These are phyloP conservation scores for Campoplex capitator DNA, from an alignment of 2,888 invertebrate species.

Conservation along the genomic window DNA sequence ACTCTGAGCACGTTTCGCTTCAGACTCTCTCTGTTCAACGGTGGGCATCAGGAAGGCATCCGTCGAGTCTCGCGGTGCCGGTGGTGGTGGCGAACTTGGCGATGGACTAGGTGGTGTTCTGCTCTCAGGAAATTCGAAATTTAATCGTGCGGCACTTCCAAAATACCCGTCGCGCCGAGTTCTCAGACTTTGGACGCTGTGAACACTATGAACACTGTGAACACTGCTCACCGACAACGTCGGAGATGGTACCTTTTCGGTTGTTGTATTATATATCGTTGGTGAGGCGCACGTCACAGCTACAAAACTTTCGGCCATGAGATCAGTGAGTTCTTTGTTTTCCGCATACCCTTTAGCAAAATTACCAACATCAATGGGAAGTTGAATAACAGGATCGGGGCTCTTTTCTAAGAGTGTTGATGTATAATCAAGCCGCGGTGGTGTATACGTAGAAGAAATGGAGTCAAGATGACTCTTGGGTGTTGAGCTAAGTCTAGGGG, in stretches of 20 bases:
- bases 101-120: slow-evolving; percentile 85
- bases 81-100: slow-evolving; percentile 91
- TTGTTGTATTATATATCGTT: slow-evolving; percentile 85
- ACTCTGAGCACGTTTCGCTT: slow-evolving; percentile 79
- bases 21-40: slow-evolving; percentile 76
- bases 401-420: slow-evolving; percentile 87
- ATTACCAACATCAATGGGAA: slow-evolving; percentile 87
- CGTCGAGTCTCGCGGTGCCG: slow-evolving; percentile 90
- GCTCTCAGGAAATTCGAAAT: slow-evolving; percentile 86
- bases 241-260: slow-evolving; percentile 87
- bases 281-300: slow-evolving; percentile 86
- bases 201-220: slow-evolving; percentile 78
- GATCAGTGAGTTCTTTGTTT: slow-evolving; percentile 84
- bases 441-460: slow-evolving; percentile 79
- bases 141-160: slow-evolving; percentile 85
- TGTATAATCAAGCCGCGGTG: slow-evolving; percentile 87
- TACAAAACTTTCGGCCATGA: slow-evolving; percentile 86
- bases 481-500: slow-evolving; percentile 81
- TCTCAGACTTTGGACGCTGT: slow-evolving; percentile 83
- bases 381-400: slow-evolving; percentile 81
- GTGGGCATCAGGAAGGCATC: slow-evolving; percentile 85
- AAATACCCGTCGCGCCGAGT: slow-evolving; percentile 88
- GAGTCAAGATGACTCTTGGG: slow-evolving; percentile 81
- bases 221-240: slow-evolving; percentile 87
- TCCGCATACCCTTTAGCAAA: slow-evolving; percentile 86